A percentile compares a stretch with the other conserved stretches of the same genome.
phyloP scores from a whole-genome alignment of 37 sponge, comb jelly and placozoan species.

The Cliona cf. orientalis region DNA sequence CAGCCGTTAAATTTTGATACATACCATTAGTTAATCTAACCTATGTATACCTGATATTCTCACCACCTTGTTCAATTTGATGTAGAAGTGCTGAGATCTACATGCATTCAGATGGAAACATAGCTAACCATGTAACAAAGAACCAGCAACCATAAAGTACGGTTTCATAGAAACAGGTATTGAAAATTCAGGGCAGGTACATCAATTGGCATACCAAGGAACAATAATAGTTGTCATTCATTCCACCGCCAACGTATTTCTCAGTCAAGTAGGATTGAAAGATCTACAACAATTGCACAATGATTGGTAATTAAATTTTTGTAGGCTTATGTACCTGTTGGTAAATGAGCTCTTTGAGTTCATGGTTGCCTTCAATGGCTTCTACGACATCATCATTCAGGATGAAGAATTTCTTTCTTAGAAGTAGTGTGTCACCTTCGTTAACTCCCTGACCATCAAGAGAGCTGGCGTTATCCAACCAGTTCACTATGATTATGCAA shows the following conservation, averaged over 20 bases:
- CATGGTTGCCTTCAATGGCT: conserved; percentile 39
- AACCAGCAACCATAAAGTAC: neutral
- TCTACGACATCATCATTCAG: conserved; percentile 63
- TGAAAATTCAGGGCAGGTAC: neutral
- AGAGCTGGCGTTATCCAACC: conserved; percentile 52
- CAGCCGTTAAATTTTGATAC: neutral
- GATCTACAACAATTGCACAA: conserved; percentile 4
- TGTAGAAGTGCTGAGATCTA: conserved; percentile 38
- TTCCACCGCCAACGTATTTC: conserved; percentile 1
- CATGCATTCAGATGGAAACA: too few relatives aligned
- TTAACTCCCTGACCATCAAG: conserved; percentile 48
- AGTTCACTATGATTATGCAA: conserved; percentile 37
- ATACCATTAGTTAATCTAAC: neutral
- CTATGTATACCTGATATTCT: conserved; percentile 23
- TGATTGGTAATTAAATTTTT: neutral
- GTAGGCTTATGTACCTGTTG: conserved; percentile 33
- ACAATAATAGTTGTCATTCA: neutral
- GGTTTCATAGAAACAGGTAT: too few relatives aligned
- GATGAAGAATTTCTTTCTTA: conserved; percentile 71
- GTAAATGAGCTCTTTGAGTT: conserved; percentile 49
- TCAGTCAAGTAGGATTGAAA: conserved; percentile 15
- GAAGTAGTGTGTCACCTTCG: conserved; percentile 47
- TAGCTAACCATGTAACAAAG: neutral
- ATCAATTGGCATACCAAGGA: neutral
- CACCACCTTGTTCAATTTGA: conserved; percentile 35